phyloP scores from a whole-genome alignment of 2,113 vertebrate species.

The Dryoscopus gambensis region DNA sequence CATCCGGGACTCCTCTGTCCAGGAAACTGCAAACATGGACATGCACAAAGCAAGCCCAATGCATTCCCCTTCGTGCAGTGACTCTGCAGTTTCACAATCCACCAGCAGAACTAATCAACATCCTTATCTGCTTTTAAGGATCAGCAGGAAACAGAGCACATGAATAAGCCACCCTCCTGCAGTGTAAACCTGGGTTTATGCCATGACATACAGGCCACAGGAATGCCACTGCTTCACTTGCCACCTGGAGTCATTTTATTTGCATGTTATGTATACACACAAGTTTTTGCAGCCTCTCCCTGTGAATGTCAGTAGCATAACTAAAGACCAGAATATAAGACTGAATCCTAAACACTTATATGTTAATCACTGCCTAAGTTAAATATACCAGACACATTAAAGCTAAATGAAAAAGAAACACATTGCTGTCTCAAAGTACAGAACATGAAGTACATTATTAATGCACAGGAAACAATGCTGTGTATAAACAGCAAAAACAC shows the following conservation, averaged over 20 bases:
- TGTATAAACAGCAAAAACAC: background rate
- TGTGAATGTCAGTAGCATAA: background rate
- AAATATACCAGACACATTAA: background rate
- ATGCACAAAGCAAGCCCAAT: rapidly evolving
- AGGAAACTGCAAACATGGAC: background rate
- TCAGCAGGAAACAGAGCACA: background rate
- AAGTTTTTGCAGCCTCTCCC: background rate
- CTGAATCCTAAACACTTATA: background rate
- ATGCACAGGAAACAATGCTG: background rate
- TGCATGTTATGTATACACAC: background rate
- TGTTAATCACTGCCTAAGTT: background rate
- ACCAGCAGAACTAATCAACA: background rate
- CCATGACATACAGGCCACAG: background rate
- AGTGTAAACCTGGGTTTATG: background rate
- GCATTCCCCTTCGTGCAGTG: rapidly evolving
- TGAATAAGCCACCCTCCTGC: background rate
- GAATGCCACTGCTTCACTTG: background rate
- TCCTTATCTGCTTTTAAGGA: background rate
- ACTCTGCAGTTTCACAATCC: background rate
- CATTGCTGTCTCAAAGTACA: background rate
- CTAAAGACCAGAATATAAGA: background rate
- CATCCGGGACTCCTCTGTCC: background rate
- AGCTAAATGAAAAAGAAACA: background rate
- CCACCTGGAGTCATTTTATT: background rate
- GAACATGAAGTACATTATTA: background rate